Conservation (phyloP, 2,797 vertebrate species). For the Salmo trutta region DNA sequence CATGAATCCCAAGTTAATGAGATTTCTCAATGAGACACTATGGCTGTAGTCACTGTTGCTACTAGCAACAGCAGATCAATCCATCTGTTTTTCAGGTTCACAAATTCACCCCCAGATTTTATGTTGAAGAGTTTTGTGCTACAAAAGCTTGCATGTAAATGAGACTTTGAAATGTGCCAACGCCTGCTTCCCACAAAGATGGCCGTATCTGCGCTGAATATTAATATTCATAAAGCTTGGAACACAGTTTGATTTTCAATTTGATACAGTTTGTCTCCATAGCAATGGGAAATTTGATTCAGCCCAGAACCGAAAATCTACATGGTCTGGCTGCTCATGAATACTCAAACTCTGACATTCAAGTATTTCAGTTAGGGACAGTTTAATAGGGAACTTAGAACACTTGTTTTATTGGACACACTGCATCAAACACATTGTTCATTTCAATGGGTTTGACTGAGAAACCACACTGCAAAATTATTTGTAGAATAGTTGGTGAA, state of each 20-base stretch:
- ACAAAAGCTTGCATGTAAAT: constrained; percentile 32
- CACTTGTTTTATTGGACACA: constrained; percentile 43
- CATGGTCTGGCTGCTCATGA: constrained; percentile 22
- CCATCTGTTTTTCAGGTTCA: constrained; percentile 12
- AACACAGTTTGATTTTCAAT: constrained; percentile 17
- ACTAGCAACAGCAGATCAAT: constrained; percentile 21
- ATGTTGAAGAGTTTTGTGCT: constrained; percentile 38
- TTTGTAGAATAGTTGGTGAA: constrained; percentile 8
- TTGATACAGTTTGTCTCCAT: constrained; percentile 7
- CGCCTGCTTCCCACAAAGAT: background rate
- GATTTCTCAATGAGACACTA: constrained; percentile 2
- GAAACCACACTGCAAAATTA: constrained; percentile 14
- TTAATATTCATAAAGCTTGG: constrained; percentile 47
- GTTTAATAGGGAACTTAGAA: constrained; percentile 34
- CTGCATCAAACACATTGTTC: constrained; percentile 41
- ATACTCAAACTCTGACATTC: constrained; percentile 42
- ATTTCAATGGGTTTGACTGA: constrained; percentile 39
- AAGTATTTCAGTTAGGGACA: constrained; percentile 33
- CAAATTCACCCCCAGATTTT: constrained; percentile 51
- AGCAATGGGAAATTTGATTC: constrained; percentile 11
- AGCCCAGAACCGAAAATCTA: constrained; percentile 22
- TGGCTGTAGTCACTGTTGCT: background rate
- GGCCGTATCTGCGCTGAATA: constrained; percentile 16
- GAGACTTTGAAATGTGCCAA: background rate
- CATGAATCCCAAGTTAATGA: background rate